Evolutionary conservation across 2,797 vertebrate genomes (phyloP).

Genomic region (Bryconaethiops microstoma): DNA sequence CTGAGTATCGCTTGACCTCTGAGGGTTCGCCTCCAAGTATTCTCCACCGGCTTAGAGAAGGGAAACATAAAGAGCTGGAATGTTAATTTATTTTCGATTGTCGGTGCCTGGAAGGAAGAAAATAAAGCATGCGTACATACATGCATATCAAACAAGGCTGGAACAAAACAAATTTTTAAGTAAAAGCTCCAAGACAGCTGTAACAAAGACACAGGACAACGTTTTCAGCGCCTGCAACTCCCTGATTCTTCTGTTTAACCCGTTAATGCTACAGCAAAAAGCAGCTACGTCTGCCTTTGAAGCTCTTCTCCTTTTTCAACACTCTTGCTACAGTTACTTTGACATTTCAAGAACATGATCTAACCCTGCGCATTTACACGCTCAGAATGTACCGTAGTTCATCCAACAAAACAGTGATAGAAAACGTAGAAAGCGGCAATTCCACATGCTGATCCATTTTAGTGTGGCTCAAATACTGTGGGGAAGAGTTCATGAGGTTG

Average conservation of each 20-base stretch:
- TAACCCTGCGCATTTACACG: background rate
- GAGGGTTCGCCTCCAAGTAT: constrained; percentile 75
- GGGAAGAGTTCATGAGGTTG: background rate
- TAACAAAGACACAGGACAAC: constrained; percentile 63
- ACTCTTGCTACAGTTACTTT: background rate
- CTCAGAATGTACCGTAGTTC: background rate
- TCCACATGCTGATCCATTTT: background rate
- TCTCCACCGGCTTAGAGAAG: constrained; percentile 74
- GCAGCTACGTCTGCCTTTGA: background rate
- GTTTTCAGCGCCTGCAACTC: background rate
- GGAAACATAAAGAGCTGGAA: constrained; percentile 80
- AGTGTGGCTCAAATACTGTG: background rate
- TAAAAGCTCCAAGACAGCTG: constrained; percentile 60
- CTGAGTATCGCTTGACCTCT: constrained; percentile 80
- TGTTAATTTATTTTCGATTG: constrained; percentile 87
- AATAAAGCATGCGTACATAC: constrained; percentile 79
- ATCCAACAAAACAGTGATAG: background rate
- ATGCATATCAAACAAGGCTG: constrained; percentile 77
- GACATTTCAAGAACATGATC: background rate
- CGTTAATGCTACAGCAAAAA: background rate
- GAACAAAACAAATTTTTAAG: constrained; percentile 69
- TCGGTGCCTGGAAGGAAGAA: constrained; percentile 63
- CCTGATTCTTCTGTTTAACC: background rate
- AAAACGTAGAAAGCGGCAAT: background rate
- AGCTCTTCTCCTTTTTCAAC: background rate